Base-by-base conservation (phyloP, 2,113 vertebrate species). In the Notarius lentiginosus region DNA sequence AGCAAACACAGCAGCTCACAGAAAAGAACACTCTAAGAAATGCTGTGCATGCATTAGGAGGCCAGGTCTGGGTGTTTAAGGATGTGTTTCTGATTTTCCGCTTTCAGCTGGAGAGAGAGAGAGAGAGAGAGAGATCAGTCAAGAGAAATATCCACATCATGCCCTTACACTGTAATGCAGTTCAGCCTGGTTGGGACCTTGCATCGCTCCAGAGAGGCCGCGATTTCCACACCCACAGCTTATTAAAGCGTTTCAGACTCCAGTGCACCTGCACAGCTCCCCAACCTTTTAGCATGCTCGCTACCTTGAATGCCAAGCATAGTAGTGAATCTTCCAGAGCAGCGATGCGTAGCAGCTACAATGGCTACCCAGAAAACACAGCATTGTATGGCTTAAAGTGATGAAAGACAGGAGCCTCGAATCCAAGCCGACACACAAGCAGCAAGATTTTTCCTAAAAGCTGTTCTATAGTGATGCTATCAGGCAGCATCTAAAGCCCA, bases 191-290 rank as follows among this genome's bases (percentile, higher is more conserved):
- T 55, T 88, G 83, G 87, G 85, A 72, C 22, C 83, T 89, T 89
- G 83, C 84, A 82, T 87, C 85, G 79, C 70, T 81, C 76, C 83
- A 70, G 86, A 81, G 80, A 82, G 75, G 79, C 73, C 70, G 30
- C 84, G 76, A 60, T 86, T 89, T 89, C 86, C 89, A 88, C 90
- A 86, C 90, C 84, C 84, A 84, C 91, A 87, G 91, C 90, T 95
- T 93, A 95, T 95, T 95, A 94, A 93, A 93, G 90, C 83, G 89
- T 66, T 94, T 94, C 93, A 95, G 93, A 91, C 94, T 91, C 93
- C 93, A 94, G 83, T 90, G 93, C 92, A 90, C 86, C 87, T 85
- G 84, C 63, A 87, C 83, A 66, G 75, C 60, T 87, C 89, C 77
- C 56, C 92, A 86, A 91, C 92, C 91, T 92, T 95, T 93, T 93